Conservation (phyloP, 2,888 invertebrate genomes). For the Dione juno region DNA sequence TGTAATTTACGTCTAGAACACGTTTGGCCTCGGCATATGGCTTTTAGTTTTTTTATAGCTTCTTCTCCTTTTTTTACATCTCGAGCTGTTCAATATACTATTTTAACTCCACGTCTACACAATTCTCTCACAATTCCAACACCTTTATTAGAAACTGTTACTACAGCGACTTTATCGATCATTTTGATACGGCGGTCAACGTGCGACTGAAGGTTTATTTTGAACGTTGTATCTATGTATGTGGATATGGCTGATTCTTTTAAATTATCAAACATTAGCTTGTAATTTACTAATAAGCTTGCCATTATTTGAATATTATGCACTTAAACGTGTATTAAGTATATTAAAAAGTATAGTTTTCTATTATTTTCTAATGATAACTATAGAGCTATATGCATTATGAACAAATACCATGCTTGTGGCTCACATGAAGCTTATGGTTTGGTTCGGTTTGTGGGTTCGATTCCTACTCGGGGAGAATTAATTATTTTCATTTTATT, state of each 20-base stretch:
- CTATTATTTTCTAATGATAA: no score
- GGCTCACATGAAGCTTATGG: no score
- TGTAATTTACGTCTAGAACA: constrained; percentile 52
- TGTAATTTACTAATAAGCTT: background rate
- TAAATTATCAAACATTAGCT: constrained; percentile 4
- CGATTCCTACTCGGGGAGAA: no score
- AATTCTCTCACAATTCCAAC: constrained; percentile 85
- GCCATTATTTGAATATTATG: background rate
- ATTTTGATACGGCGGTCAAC: constrained; percentile 44
- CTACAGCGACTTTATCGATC: constrained; percentile 59
- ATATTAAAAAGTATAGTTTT: no score
- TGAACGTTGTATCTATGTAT: no score
- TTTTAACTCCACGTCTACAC: constrained; percentile 83
- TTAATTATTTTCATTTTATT: no score
- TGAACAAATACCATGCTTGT: no score
- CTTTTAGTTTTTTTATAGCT: constrained; percentile 80
- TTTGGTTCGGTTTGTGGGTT: no score
- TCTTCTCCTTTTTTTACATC: constrained; percentile 77
- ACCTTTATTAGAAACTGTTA: constrained; percentile 87
- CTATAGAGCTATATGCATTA: no score
- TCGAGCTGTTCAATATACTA: constrained; percentile 86
- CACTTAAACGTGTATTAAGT: background rate
- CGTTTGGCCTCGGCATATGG: constrained; percentile 51
- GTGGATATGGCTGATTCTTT: background rate
- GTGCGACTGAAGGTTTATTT: constrained; percentile 6